Percentiles rank a stretch among this genome's conserved stretches.
These are phyloP conservation scores for Hypomecis punctinalis DNA, from an alignment of 2,888 invertebrate genomes.

Conservation along the genomic window DNA sequence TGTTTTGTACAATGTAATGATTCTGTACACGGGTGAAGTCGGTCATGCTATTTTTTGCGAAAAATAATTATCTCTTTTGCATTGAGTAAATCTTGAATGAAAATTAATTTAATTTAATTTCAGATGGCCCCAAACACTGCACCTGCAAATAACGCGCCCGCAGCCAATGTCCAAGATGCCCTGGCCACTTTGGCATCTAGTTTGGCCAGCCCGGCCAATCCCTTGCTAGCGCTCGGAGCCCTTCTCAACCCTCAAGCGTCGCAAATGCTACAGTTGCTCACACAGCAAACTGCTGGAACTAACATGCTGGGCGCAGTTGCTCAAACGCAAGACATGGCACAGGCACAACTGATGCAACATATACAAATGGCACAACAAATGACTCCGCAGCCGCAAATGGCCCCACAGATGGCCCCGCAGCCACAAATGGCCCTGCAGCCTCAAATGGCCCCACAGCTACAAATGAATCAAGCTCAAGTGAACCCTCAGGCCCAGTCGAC, in stretches of 20 bases:
- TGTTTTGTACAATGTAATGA: too few relatives aligned
- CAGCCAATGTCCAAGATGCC: background rate
- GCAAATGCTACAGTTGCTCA: slow-evolving; percentile 12
- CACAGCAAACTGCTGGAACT: background rate
- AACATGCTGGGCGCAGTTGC: background rate
- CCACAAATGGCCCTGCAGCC: too few relatives aligned
- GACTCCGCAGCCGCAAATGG: too few relatives aligned
- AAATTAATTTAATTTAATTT: too few relatives aligned
- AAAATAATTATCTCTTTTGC: too few relatives aligned
- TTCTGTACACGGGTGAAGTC: too few relatives aligned
- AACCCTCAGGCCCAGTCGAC: too few relatives aligned
- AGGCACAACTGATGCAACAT: background rate
- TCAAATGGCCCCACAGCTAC: too few relatives aligned
- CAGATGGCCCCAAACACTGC: background rate
- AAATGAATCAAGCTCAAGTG: too few relatives aligned
- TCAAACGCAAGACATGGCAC: background rate
- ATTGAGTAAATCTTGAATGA: too few relatives aligned
- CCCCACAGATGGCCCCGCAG: too few relatives aligned
- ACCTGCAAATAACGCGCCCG: background rate
- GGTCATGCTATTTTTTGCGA: too few relatives aligned
- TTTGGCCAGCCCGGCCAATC: background rate
- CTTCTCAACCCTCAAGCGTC: slow-evolving; percentile 17
- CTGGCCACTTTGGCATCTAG: background rate
- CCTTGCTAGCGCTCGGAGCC: slow-evolving; percentile 5
- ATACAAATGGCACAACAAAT: background rate